phyloP scores from a whole-genome alignment of 2,113 vertebrate genomes.

The Rhizomys pruinosus region DNA sequence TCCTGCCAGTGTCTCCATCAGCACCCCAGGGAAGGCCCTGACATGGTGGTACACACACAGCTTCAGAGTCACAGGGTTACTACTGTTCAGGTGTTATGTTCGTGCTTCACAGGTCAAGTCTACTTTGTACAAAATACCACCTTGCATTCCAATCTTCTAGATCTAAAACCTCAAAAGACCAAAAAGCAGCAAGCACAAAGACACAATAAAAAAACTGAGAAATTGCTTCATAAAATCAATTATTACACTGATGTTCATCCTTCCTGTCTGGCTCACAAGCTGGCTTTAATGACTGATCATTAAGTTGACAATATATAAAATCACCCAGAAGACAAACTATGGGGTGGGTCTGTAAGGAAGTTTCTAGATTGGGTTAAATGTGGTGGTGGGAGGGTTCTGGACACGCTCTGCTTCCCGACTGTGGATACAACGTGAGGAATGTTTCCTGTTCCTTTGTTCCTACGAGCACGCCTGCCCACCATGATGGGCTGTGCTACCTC shows the following conservation, averaged over 20 bases:
- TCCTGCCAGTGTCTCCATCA: no score
- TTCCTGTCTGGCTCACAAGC: not conserved
- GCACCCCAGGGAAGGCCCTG: no score
- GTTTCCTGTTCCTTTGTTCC: no score
- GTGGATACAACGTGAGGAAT: no score
- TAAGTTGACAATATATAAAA: not conserved
- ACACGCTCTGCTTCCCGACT: no score
- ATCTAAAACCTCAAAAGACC: not conserved
- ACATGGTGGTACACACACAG: not conserved
- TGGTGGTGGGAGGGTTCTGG: no score
- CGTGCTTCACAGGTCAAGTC: no score
- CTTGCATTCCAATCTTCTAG: not conserved
- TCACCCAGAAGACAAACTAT: not conserved
- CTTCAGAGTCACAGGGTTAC: not conserved
- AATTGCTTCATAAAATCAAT: not conserved
- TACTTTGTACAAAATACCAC: not conserved
- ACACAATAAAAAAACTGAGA: not conserved
- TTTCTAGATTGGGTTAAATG: not conserved
- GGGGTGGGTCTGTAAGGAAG: not conserved
- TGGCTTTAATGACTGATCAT: not conserved
- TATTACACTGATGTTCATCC: not conserved
- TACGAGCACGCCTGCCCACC: no score
- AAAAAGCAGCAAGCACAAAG: rapidly evolving
- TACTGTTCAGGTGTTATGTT: not conserved
- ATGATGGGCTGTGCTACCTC: no score